Evolutionary conservation across 2,113 vertebrate genomes (phyloP).

Genomic region (Oceanodroma tethys): DNA sequence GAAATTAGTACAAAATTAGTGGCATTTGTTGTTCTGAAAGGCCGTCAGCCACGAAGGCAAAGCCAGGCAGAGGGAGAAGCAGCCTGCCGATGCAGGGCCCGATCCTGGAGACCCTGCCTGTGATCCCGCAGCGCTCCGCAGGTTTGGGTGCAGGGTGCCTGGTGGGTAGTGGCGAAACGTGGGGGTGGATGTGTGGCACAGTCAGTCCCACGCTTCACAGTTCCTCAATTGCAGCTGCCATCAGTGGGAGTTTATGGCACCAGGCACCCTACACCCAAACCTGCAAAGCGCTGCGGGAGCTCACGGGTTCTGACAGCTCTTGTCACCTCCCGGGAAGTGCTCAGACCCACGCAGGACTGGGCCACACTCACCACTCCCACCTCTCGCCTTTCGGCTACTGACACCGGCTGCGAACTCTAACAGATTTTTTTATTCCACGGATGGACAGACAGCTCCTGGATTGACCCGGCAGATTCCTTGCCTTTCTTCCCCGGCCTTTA

Average conservation of each 20-base stretch:
- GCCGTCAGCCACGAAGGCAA: background rate
- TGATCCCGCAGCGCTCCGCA: background rate
- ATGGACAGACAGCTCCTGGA: background rate
- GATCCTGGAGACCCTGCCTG: background rate
- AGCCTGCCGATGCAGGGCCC: background rate
- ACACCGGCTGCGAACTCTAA: background rate
- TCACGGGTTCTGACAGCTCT: constrained; percentile 6
- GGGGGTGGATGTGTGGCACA: constrained; percentile 17
- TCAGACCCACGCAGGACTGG: background rate
- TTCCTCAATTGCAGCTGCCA: constrained; percentile 29
- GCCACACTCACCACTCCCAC: background rate
- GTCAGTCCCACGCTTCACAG: constrained; percentile 2
- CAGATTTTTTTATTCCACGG: background rate
- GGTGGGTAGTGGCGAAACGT: background rate
- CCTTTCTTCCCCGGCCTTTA: background rate
- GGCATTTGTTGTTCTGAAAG: background rate
- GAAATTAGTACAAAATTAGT: constrained; percentile 3
- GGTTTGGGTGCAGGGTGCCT: background rate
- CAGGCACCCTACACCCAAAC: background rate
- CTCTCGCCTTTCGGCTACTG: background rate
- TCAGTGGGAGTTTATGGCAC: constrained; percentile 15
- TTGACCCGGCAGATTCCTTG: background rate
- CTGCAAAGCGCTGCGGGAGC: background rate
- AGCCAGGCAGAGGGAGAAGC: background rate
- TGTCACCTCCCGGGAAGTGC: background rate